Conservation (phyloP, 2,113 vertebrate species). For the Aptenodytes patagonicus region DNA sequence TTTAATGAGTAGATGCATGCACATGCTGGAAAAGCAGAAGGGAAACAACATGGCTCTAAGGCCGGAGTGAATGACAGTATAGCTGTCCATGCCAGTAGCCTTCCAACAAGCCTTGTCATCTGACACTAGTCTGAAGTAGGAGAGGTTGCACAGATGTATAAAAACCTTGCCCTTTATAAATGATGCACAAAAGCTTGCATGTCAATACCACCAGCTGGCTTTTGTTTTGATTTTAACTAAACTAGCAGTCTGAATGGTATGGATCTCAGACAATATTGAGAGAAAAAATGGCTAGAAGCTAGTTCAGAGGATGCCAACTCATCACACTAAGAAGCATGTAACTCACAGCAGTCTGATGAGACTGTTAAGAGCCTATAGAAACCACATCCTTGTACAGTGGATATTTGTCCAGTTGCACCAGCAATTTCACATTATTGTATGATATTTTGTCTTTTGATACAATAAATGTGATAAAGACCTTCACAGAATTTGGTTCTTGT, state of each 20-base stretch:
- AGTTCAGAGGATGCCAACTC: not conserved
- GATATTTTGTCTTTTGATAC: not conserved
- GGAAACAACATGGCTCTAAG: not conserved
- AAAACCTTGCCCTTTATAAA: not conserved
- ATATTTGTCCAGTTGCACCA: not conserved
- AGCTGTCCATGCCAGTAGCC: not conserved
- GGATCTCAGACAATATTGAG: not conserved
- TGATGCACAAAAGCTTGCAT: not conserved
- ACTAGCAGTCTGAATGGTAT: not conserved
- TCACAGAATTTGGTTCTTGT: not conserved
- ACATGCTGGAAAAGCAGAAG: not conserved
- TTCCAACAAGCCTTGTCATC: not conserved
- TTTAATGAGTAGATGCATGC: not conserved
- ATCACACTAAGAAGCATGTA: not conserved
- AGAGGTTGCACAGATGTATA: not conserved
- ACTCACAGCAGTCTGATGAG: not conserved
- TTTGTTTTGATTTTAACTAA: not conserved
- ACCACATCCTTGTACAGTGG: not conserved
- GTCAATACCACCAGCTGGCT: not conserved
- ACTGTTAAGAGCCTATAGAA: not conserved
- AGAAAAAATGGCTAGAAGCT: not conserved
- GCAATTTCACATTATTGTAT: not conserved
- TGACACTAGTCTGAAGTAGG: not conserved
- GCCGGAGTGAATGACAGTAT: accelerated
- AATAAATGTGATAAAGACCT: not conserved